Evolutionary conservation across 2,797 vertebrate genomes (phyloP), one percentile per base, ranked within the genome.

Genomic region (Morelia viridis): DNA sequence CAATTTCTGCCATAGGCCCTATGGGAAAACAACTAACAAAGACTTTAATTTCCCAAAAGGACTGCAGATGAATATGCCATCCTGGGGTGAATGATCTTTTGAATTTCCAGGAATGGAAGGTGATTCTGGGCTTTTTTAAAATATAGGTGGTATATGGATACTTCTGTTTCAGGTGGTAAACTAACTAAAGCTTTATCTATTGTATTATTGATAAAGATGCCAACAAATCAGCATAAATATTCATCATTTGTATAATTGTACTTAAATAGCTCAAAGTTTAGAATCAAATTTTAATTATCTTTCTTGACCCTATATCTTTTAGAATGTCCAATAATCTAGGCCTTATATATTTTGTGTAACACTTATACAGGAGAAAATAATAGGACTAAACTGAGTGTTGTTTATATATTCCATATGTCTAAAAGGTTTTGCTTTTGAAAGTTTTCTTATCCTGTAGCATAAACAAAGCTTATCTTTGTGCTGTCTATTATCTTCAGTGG

Each of bases 391-490:
- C 83, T 64, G 26, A 80, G 89, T 92, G 92, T 58, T 90, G n/a
- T 56, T 83, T 61, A 90, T 65, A 46, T 71, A 92, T 92, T 88
- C 92, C 92, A 90, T 90, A 92, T 88, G 58, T 88, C 60, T 84
- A 90, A 90, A 92, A 83, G 85, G 26, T 88, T 92, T 76, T 65
- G 89, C 85, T 64, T 92, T 90, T 90, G 50, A 84, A 90, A 83
- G 85, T 87, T 83, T 90, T 92, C 85, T 90, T 90, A 92, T 90
- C 92, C 60, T 65, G 31, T 88, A 90, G 87, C 85, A 92, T 61
- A 92, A 92, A 92, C 88, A 92, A n/a, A 92, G 46, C 60, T 92
- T 92, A 92, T 92, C 92, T 90, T 61, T 88, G 50, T 92, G 89
- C 89, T 92, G 92, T 90, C 89, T 87, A 61, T 88, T 84, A 90